Conservation (phyloP, 2,797 vertebrate species). For the Pelochelys cantorii region DNA sequence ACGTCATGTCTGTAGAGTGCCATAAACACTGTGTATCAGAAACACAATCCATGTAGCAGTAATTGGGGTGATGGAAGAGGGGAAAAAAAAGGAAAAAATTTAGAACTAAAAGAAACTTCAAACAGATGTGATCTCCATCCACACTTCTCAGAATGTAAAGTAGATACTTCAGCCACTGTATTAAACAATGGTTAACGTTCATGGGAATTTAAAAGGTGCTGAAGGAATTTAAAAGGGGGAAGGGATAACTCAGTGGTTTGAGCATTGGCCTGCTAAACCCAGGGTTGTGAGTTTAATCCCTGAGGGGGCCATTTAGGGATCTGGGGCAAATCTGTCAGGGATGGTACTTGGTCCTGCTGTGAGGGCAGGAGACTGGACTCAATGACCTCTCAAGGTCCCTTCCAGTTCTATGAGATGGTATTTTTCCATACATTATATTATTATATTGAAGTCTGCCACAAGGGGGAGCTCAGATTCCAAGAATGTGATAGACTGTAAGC, state of each 20-base stretch:
- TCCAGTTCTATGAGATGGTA: too few relatives aligned
- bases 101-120: not conserved
- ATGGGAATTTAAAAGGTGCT: not conserved
- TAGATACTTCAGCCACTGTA: not conserved
- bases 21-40: not conserved
- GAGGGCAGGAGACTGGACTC: too few relatives aligned
- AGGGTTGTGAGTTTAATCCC: too few relatives aligned
- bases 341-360: too few relatives aligned
- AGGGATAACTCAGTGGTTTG: too few relatives aligned
- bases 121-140: not conserved
- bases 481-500: not conserved
- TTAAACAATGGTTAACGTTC: not conserved
- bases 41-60: not conserved
- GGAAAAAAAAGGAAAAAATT: not conserved
- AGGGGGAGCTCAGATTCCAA: constrained; percentile 70
- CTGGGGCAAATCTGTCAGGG: too few relatives aligned
- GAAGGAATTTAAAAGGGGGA: not conserved
- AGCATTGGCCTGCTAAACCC: too few relatives aligned
- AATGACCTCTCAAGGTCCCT: too few relatives aligned
- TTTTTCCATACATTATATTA: too few relatives aligned
- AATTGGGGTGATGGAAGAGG: not conserved
- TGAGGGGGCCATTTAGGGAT: too few relatives aligned
- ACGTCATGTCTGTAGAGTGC: not conserved
- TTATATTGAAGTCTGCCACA: constrained; percentile 44
- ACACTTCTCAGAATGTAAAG: not conserved